Evolutionary conservation across 1,140 invertebrate species (phyloP).

Genomic region (Ostrea denselamellosa): DNA sequence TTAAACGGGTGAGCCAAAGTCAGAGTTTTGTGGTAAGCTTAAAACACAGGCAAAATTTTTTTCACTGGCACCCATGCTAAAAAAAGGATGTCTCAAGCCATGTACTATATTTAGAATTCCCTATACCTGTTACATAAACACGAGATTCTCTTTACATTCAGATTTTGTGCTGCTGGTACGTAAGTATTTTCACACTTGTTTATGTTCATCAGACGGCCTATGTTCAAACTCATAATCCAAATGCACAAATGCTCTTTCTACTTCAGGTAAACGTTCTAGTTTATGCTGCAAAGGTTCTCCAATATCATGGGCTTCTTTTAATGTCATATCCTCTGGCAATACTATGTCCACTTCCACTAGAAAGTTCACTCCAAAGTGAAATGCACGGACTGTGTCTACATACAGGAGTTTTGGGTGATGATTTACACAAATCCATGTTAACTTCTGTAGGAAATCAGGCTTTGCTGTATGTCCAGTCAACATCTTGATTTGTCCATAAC

Average conservation of each 20-base stretch:
- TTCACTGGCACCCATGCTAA: too few species aligned
- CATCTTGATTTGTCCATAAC: conserved; percentile 74
- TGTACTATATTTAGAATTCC: too few species aligned
- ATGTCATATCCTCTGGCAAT: conserved; percentile 76
- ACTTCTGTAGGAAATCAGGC: conserved; percentile 76
- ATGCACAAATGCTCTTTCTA: conserved; percentile 81
- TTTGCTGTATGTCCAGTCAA: conserved; percentile 77
- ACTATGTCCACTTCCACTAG: conserved; percentile 79
- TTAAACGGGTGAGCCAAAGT: too few species aligned
- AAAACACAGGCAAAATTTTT: too few species aligned
- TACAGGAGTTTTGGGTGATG: conserved; percentile 71
- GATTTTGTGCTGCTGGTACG: not conserved
- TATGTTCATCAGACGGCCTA: conserved; percentile 74
- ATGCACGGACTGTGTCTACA: conserved; percentile 80
- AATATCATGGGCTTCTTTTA: conserved; percentile 80
- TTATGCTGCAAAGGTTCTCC: conserved; percentile 79
- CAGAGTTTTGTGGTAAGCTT: too few species aligned
- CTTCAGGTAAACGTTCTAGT: conserved; percentile 78
- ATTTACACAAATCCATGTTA: conserved; percentile 78
- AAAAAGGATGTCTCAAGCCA: too few species aligned
- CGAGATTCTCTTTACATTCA: not conserved
- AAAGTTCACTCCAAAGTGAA: conserved; percentile 80
- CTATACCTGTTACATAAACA: too few species aligned
- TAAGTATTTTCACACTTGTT: conserved; percentile 60
- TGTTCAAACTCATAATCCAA: conserved; percentile 80